Evolutionary conservation across 53 echinoderm and acorn worm species (phyloP).

Genomic region (Apostichopus leukothele): DNA sequence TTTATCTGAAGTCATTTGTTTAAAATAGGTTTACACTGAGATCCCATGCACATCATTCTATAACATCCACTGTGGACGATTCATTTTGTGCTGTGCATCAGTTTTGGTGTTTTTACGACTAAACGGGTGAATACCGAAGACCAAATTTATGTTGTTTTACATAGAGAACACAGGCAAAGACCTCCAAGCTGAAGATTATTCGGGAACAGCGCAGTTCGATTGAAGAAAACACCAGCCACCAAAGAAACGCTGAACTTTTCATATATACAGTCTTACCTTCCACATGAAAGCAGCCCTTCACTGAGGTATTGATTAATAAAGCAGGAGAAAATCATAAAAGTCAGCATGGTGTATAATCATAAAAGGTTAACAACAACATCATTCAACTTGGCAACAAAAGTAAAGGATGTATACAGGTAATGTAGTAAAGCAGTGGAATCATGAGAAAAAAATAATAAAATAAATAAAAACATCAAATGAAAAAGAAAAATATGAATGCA

Average conservation of each 20-base stretch:
- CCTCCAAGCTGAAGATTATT: too few relatives aligned
- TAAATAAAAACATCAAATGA: background rate
- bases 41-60: too few relatives aligned
- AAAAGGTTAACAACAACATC: background rate
- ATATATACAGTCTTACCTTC: constrained; percentile 20
- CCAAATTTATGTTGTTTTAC: too few relatives aligned
- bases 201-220: background rate
- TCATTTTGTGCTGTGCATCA: too few relatives aligned
- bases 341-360: background rate
- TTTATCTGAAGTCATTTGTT: too few relatives aligned
- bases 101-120: too few relatives aligned
- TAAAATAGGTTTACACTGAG: too few relatives aligned
- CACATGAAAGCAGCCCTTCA: constrained; percentile 42
- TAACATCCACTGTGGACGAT: too few relatives aligned
- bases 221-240: constrained; percentile 10
- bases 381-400: background rate
- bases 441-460: background rate
- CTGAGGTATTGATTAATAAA: constrained; percentile 33
- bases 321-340: constrained; percentile 44
- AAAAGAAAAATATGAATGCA: background rate
- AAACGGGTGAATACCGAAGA: too few relatives aligned
- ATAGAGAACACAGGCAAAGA: too few relatives aligned
- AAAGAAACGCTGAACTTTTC: background rate
- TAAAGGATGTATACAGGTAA: background rate
- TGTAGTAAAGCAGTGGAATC: background rate